Base-by-base conservation (phyloP, 1,140 invertebrate genomes). In the Neoseiulus cucumeris region DNA sequence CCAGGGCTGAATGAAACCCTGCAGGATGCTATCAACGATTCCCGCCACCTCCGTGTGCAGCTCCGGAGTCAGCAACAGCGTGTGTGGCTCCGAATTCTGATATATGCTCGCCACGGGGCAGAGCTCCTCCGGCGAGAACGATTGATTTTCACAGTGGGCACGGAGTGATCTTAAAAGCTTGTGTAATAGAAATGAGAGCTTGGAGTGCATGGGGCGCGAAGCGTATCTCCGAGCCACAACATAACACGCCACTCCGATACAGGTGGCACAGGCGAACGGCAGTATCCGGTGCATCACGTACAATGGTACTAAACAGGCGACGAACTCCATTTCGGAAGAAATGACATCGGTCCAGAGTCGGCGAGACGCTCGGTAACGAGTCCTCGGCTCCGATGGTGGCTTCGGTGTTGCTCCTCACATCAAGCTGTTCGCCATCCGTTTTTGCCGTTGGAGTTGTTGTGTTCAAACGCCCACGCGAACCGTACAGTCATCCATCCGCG, bases 271-370 rank as follows among this genome's bases (percentile, higher is more conserved):
- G 14, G 51, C 51, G 9, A 59, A 59, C 51, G 51, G 51, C 51
- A 59, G 25, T 17, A 59, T 25, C 33, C 51, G 51, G 51, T 59
- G 51, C 51, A 59, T 59, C 22, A 59, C 51, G 22, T 59, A 59
- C 14, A 59, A 9, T 20, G 51, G 51, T 33, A 59, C 51, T 59
- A 59, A 59, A 25, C 51, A 59, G 25, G 4, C 51, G 14, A 59
- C 14, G 17, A 59, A 33, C 51, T 59, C 51, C 51, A 59, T 59
- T 2, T 25, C 51, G 33, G 9, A 29, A 14, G 14, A 9, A 59
- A 25, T 59, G 51, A 59, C 22, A 59, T 25, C 51, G 25, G 51
- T 25, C 4, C 4, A 39, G 4, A 39, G 33, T 39, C 33, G 33
- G 33, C 9, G 33, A 39, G 33, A 39, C 33, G 33, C 4, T 4